phyloP scores from a whole-genome alignment of 1,140 invertebrate genomes.

The Conus betulinus region DNA sequence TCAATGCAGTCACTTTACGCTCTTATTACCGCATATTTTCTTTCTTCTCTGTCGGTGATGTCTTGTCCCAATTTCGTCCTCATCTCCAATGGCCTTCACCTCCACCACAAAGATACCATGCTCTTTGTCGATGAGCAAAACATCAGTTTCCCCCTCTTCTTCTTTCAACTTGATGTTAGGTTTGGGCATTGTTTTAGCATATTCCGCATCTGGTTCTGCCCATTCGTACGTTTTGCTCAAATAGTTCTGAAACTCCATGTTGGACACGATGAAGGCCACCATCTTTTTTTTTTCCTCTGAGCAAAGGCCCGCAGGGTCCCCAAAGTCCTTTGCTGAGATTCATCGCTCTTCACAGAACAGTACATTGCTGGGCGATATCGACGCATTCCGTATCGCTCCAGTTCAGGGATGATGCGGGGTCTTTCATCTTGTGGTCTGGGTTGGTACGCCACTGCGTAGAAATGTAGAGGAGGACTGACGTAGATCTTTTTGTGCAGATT shows the following conservation, averaged over 20 bases:
- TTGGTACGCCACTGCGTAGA: neutral
- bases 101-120: constrained; percentile 12
- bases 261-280: constrained; percentile 1
- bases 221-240: constrained; percentile 6
- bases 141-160: constrained; percentile 2
- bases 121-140: constrained; percentile 10
- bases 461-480: neutral
- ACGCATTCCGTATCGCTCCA: neutral
- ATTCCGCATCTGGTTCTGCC: neutral
- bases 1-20: no score
- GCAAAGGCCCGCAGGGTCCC: neutral
- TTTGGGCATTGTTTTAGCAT: neutral
- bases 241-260: constrained; percentile 32
- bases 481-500: neutral
- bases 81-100: constrained; percentile 10
- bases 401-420: neutral
- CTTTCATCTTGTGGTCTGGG: neutral
- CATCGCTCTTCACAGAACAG: neutral
- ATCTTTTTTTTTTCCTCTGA: neutral
- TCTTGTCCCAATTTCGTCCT: neutral
- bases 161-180: neutral
- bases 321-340: neutral
- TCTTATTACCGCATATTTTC: neutral
- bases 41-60: neutral
- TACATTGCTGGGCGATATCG: neutral